These are phyloP conservation scores for Euplagia quadripunctaria DNA, from an alignment of 2,888 invertebrate species.

Conservation along the genomic window DNA sequence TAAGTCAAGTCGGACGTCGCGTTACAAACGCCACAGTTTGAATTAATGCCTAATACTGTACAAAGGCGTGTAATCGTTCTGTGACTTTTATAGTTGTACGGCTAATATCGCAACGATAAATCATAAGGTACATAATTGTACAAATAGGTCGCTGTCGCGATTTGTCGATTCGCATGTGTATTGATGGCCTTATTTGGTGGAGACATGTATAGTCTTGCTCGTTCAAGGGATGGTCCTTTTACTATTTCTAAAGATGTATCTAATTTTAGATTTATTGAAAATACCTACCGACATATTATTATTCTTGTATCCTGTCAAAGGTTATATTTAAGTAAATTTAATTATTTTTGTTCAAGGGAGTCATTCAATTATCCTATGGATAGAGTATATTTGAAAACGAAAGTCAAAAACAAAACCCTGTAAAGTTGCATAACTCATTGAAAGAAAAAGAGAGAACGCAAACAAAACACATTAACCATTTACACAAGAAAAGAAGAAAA, in stretches of 20 bases:
- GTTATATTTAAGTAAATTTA: background rate
- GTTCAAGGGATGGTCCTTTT: background rate
- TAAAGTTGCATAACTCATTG: no score
- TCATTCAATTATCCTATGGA: background rate
- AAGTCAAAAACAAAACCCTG: no score
- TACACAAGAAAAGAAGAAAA: no score
- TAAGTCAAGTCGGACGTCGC: conserved; percentile 73
- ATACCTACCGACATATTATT: background rate
- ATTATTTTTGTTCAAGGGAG: background rate
- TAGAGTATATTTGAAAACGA: no score
- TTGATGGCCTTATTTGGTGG: conserved; percentile 47
- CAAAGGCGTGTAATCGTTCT: conserved; percentile 77
- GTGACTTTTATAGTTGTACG: conserved; percentile 71
- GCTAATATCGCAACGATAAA: conserved; percentile 69
- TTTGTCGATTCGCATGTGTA: conserved; percentile 47
- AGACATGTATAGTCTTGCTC: conserved; percentile 30
- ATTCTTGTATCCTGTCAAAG: background rate
- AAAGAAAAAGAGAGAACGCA: no score
- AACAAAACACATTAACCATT: no score
- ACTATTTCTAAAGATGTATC: background rate
- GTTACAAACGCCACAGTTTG: conserved; percentile 58
- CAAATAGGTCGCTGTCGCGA: conserved; percentile 62
- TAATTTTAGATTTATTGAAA: background rate
- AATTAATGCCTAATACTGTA: conserved; percentile 76
- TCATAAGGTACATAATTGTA: conserved; percentile 69